Evolutionary conservation across 2,888 invertebrate species (phyloP), one percentile per base, ranked within the genome.

Genomic region (Odontomyia ornata): DNA sequence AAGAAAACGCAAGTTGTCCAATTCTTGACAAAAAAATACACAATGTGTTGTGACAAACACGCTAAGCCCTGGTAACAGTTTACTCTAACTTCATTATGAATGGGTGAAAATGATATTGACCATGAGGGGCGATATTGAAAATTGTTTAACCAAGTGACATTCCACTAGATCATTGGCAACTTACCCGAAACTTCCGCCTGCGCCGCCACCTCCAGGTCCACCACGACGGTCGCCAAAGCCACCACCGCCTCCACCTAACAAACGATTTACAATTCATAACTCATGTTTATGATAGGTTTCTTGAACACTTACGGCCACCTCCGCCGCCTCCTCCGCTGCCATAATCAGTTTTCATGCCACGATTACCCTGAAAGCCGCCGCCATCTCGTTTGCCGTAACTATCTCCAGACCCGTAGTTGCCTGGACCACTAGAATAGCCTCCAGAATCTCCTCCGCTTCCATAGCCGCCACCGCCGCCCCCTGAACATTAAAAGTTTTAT

Each of bases 321-420:
- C 67, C 67, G 46, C 71, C 71, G 71, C 67, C 62, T 21, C 65
- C 62, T 21, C 65, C n/a, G n/a, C n/a, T n/a, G n/a, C 36, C 71
- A 47, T 23, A 71, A 52, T 71, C 71, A 15, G 15, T 47, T 15
- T 71, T 71, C 71, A 71, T 57, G 2, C 73, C 73, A 21, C 69
- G 69, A 25, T 46, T 46, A 23, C 69, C 47, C 25, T 69, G 69
- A 21, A 23, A 69, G 82, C 89, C 86, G 79, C 88, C 81, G 52
- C 88, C 87, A 81, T 86, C 87, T 79, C 88, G 87, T 43, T 82
- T 81, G 36, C 83, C 80, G 43, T 83, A 82, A 57, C 89, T 87
- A 67, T 89, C 86, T 82, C 86, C 81, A 85, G 52, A 52, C 3
- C 89, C 81, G 84, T 88, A 76, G 85, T 30, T 46, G 84, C 83